Evolutionary conservation across 2,888 invertebrate species (phyloP).

Genomic region (Cheilosia urbana): DNA sequence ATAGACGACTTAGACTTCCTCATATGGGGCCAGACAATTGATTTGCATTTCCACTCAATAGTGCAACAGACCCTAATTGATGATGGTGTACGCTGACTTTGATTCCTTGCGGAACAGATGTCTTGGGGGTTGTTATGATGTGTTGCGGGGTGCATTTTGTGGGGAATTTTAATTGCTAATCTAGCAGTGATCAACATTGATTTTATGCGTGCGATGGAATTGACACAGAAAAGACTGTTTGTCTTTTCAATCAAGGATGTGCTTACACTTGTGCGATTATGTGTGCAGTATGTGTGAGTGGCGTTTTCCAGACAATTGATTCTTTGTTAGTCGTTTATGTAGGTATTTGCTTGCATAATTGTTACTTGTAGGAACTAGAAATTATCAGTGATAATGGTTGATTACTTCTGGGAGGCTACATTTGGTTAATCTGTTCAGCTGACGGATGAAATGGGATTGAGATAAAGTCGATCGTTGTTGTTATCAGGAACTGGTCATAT

Average conservation of each 20-base stretch:
- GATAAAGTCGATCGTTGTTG: no score
- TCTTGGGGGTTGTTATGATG: not conserved
- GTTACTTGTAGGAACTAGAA: not conserved
- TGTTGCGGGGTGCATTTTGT: constrained; percentile 2
- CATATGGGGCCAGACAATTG: constrained; percentile 25
- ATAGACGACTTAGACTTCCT: constrained; percentile 43
- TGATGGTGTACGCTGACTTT: constrained; percentile 34
- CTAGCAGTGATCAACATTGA: constrained; percentile 60
- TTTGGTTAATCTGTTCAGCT: no score
- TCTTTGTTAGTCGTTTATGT: not conserved
- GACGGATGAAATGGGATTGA: no score
- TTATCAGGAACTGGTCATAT: no score
- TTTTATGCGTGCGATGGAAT: constrained; percentile 67
- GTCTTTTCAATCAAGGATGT: constrained; percentile 54
- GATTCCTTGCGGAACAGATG: constrained; percentile 40
- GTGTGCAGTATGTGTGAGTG: not conserved
- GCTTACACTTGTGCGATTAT: constrained; percentile 50
- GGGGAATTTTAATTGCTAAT: constrained; percentile 49
- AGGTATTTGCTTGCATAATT: not conserved
- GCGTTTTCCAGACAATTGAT: not conserved
- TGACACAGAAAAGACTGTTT: constrained; percentile 57
- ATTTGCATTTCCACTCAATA: constrained; percentile 32
- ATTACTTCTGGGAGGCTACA: no score
- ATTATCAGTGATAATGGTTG: not conserved
- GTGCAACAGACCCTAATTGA: constrained; percentile 50